A percentile compares a stretch with the other conserved stretches of the same genome.
phyloP scores from a whole-genome alignment of 1,140 invertebrate species.

The Ips typographus region DNA sequence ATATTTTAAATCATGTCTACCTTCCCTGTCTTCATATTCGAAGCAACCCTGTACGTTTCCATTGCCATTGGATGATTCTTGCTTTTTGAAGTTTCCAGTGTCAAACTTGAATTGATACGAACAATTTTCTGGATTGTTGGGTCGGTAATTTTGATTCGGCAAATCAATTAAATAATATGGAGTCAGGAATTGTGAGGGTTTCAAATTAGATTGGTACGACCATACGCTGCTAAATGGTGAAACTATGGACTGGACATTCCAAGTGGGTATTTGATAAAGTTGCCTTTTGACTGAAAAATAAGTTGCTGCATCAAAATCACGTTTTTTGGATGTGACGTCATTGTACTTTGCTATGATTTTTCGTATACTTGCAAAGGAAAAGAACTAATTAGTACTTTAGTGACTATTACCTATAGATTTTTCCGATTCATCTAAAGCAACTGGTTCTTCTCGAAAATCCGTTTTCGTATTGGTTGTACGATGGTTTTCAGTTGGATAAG shows the following conservation, averaged over 20 bases:
- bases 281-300: too few species aligned
- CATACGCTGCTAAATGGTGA: background rate
- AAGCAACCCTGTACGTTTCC: background rate
- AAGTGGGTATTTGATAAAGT: too few species aligned
- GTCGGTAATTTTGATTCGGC: background rate
- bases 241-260: too few species aligned
- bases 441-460: too few species aligned
- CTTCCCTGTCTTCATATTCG: background rate
- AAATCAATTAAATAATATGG: constrained; percentile 1
- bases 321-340: too few species aligned
- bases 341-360: too few species aligned
- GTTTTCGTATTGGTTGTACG: too few species aligned
- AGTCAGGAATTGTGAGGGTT: background rate
- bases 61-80: background rate
- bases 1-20: background rate
- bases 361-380: too few species aligned
- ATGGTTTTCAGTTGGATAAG: background rate
- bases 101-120: constrained; percentile 1
- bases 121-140: background rate
- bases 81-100: background rate
- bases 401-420: too few species aligned
- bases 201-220: background rate
- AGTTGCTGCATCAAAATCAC: too few species aligned
- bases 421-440: too few species aligned
- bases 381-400: too few species aligned